Conservation (phyloP, 2,113 vertebrate species). For the Heliornis fulica region DNA sequence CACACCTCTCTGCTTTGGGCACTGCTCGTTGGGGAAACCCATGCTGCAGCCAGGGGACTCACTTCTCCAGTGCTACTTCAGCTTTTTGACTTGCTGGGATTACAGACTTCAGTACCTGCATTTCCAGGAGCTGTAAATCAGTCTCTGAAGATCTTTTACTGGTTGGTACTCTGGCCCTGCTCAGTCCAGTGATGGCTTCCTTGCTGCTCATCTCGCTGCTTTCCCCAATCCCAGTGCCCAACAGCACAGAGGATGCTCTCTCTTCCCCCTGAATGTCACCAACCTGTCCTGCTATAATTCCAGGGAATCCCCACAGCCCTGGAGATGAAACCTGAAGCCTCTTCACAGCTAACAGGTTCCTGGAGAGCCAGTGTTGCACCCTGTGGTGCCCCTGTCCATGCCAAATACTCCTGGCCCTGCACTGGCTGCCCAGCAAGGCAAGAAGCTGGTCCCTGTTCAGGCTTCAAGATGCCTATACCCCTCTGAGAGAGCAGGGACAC, state of each 20-base stretch:
- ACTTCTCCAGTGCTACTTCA: not conserved
- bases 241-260: not conserved
- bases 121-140: not conserved
- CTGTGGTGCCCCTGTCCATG: not conserved
- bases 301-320: not conserved
- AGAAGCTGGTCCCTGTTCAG: not conserved
- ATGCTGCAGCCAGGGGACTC: not conserved
- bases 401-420: not conserved
- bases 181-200: not conserved
- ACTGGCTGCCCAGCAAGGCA: not conserved
- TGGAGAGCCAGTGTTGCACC: not conserved
- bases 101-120: not conserved
- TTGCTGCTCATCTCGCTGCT: not conserved
- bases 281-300: not conserved
- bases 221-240: not conserved
- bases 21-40: not conserved
- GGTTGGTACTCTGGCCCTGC: not conserved
- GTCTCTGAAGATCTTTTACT: not conserved
- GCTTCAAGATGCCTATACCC: not conserved
- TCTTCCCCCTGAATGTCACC: not conserved
- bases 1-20: not conserved
- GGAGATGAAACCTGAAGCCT: not conserved
- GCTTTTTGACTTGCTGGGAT: not conserved
- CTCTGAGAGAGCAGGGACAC: not conserved
- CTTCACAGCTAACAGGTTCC: not conserved